phyloP scores from a whole-genome alignment of 2,797 vertebrate species.

The Karalla daura region DNA sequence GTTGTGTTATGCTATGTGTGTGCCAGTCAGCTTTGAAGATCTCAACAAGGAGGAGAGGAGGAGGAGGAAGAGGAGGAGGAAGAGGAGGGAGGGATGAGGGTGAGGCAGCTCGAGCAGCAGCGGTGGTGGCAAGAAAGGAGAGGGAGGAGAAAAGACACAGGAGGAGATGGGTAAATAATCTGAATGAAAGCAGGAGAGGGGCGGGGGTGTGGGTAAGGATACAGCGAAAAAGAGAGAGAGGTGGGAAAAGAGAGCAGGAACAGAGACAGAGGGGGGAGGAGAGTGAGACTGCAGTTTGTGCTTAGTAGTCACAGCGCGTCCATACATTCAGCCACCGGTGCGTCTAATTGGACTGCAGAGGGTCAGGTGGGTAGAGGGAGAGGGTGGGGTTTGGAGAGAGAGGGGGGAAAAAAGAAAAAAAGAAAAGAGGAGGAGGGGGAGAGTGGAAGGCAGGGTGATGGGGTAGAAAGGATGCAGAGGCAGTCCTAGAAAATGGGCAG shows the following conservation, averaged over 20 bases:
- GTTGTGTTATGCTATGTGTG: constrained; percentile 76
- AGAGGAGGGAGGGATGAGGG: constrained; percentile 67
- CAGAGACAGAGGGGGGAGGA: constrained; percentile 70
- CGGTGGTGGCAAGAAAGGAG: constrained; percentile 45
- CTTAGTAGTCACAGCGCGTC: constrained; percentile 79
- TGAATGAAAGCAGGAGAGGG: constrained; percentile 69
- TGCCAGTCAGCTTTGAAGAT: constrained; percentile 75
- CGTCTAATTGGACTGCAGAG: constrained; percentile 76
- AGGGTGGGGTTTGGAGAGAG: constrained; percentile 61
- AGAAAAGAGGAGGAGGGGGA: constrained; percentile 6
- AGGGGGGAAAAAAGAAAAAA: constrained; percentile 13
- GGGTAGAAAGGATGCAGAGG: constrained; percentile 70
- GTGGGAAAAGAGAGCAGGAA: constrained; percentile 65
- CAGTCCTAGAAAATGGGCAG: constrained; percentile 60
- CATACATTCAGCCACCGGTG: constrained; percentile 62
- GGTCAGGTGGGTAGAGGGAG: constrained; percentile 78
- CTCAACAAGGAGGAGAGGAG: constrained; percentile 59
- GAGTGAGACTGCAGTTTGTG: constrained; percentile 82
- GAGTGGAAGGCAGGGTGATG: constrained; percentile 52
- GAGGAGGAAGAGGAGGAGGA: constrained; percentile 58
- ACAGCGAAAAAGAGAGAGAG: constrained; percentile 61
- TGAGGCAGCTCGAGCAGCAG: constrained; percentile 58
- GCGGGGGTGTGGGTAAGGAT: constrained; percentile 34
- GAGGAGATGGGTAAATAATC: constrained; percentile 65
- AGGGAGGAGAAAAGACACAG: constrained; percentile 59